Base-by-base conservation (phyloP, 2,113 vertebrate species). In the Syngnathus floridae region DNA sequence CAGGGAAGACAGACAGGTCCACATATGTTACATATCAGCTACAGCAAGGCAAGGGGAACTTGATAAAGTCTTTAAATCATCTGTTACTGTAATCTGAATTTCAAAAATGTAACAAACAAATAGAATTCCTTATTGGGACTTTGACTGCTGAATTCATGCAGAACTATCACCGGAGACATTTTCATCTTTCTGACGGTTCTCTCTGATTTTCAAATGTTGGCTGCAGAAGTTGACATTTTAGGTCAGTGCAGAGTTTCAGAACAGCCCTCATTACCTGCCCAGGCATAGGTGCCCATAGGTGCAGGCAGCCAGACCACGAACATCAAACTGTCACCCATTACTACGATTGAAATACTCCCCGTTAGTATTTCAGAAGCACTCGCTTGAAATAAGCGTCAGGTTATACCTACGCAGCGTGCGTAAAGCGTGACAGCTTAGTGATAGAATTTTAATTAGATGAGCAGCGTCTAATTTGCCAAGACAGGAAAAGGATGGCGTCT, bases 371-470 rank as follows among this genome's bases (percentile, higher is more conserved):
- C 60, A 59, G 36, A 52, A 38, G 19, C 37, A 5, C 21, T n/a
- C 35, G 46, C 12, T 72, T 51, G 52, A 56, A 55, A 31, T 31
- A 31, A 31, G 26, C 26, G 26, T 31, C 26, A 31, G 26, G 26
- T 31, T 61, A 54, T 65, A 60, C 43, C 49, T 46, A 54, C n/a
- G 16, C 67, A 65, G 66, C 71, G 78, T 71, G 80, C 80, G 65
- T 76, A 16, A 64, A 72, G 66, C 21, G 45, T 71, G 71, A 21
- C 61, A 21, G 63, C 69, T 65, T 55, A 38, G 73, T 72, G 69
- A 79, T 55, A 41, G 74, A 70, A 75, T 82, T 68, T 82, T 87
- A 84, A 85, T 87, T 82, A 80, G 84, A 84, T 72, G 59, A 72
- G 69, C 49, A 2, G 65, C 67, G 57, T 79, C 83, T 86, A 83